Conservation (phyloP, 1,140 invertebrate species). For the Zaprionus ghesquierei region DNA sequence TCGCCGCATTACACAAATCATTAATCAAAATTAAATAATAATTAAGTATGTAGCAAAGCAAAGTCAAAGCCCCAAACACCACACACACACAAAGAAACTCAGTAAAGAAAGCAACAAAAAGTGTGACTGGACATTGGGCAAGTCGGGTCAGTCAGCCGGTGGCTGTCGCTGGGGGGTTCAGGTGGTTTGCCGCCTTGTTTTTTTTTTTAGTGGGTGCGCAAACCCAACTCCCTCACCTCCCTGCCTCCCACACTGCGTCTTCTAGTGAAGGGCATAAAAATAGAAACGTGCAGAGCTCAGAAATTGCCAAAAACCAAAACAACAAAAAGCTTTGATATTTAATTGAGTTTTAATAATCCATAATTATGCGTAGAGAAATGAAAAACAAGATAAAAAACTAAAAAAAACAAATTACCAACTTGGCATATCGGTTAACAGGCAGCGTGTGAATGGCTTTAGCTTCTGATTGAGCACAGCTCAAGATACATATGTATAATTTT, state of each 20-base stretch:
- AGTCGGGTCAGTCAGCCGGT: slow-evolving; percentile 16
- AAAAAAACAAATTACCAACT: slow-evolving; percentile 45
- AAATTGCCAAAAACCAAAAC: slow-evolving; percentile 9
- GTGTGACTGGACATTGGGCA: slow-evolving; percentile 32
- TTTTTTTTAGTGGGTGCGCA: slow-evolving; percentile 48
- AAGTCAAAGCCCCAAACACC: slow-evolving; percentile 37
- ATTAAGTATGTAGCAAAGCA: slow-evolving; percentile 62
- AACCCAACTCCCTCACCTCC: too few relatives aligned
- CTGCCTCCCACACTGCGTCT: neutral
- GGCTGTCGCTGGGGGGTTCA: slow-evolving; percentile 14
- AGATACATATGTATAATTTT: neutral
- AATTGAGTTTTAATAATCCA: slow-evolving; percentile 77
- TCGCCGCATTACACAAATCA: slow-evolving; percentile 66
- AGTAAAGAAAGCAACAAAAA: slow-evolving; percentile 27
- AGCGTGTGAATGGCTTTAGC: slow-evolving; percentile 54
- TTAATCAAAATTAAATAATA: slow-evolving; percentile 81
- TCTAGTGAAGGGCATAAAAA: slow-evolving; percentile 44
- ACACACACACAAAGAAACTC: neutral
- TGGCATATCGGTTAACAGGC: slow-evolving; percentile 54
- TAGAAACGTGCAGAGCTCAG: slow-evolving; percentile 24
- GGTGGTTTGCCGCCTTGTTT: slow-evolving; percentile 16
- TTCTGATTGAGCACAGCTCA: slow-evolving; percentile 14
- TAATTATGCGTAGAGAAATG: slow-evolving; percentile 61
- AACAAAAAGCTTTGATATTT: slow-evolving; percentile 41
- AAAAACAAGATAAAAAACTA: slow-evolving; percentile 36